These are phyloP conservation scores for Sciurus vulgaris DNA, from an alignment of 2,797 vertebrate genomes.

Conservation along the genomic window DNA sequence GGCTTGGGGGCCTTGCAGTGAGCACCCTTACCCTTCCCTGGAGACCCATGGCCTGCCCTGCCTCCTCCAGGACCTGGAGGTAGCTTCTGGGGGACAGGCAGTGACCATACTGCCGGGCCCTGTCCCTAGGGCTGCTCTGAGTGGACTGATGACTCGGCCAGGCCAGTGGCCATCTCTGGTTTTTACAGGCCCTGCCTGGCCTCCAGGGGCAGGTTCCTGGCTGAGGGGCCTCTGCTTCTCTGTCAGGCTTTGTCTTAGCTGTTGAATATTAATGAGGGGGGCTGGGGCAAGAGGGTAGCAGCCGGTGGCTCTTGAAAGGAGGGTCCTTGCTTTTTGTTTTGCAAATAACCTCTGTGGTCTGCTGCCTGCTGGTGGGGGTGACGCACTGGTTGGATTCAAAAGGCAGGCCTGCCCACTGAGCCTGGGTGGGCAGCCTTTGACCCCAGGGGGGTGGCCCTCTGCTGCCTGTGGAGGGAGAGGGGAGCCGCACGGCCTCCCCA, in stretches of 20 bases:
- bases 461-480: not conserved
- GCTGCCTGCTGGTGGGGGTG: constrained; percentile 74
- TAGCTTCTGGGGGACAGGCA: not conserved
- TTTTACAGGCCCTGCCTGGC: not conserved
- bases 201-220: constrained; percentile 59
- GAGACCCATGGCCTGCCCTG: not conserved
- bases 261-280: constrained; percentile 85
- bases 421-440: constrained; percentile 47
- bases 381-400: constrained; percentile 84
- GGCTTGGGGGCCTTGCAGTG: not conserved
- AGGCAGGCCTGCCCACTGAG: constrained; percentile 57
- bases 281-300: constrained; percentile 72
- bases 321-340: constrained; percentile 85
- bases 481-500: too few relatives aligned
- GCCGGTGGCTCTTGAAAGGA: constrained; percentile 79
- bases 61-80: not conserved
- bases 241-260: constrained; percentile 87
- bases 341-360: constrained; percentile 80
- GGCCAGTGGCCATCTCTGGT: not conserved
- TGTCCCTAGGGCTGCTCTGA: not conserved
- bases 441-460: not conserved
- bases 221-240: constrained; percentile 77
- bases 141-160: not conserved
- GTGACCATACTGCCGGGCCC: not conserved
- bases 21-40: not conserved